Evolutionary conservation across 2,113 vertebrate genomes (phyloP).

Genomic region (Formicarius rufipectus): DNA sequence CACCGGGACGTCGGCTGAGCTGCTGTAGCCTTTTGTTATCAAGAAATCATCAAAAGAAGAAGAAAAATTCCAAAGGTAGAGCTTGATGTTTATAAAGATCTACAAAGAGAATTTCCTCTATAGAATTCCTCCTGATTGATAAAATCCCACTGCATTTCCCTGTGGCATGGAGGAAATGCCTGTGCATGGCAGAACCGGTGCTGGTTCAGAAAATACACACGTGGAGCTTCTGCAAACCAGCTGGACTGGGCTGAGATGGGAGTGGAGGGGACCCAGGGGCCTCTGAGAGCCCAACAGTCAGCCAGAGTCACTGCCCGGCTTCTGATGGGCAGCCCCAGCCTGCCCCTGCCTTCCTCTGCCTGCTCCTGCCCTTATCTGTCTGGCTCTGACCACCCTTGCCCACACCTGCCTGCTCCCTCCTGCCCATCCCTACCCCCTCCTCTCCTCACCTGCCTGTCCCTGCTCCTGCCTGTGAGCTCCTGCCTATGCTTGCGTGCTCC

Average conservation of each 20-base stretch:
- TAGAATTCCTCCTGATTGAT: neutral
- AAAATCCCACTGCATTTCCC: conserved; percentile 2
- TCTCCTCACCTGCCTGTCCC: neutral
- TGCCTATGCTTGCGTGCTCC: neutral
- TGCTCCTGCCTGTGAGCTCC: neutral
- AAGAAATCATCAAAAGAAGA: neutral
- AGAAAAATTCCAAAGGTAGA: neutral
- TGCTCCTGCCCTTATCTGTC: neutral
- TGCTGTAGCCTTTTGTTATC: neutral
- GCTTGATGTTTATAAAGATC: neutral
- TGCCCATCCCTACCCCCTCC: neutral
- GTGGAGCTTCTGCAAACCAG: neutral
- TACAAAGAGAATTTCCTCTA: conserved; percentile 12
- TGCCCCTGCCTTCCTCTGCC: neutral
- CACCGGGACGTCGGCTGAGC: neutral
- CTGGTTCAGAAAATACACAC: neutral
- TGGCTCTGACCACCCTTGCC: neutral
- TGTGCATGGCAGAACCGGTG: neutral
- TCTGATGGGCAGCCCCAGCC: rapidly evolving
- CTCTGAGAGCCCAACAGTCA: rapidly evolving
- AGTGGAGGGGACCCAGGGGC: neutral
- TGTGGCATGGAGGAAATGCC: neutral
- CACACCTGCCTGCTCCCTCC: neutral
- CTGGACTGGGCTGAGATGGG: neutral
- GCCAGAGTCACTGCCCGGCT: rapidly evolving